Evolutionary conservation across 2,888 invertebrate genomes (phyloP).

Genomic region (Eupsilia transversa): DNA sequence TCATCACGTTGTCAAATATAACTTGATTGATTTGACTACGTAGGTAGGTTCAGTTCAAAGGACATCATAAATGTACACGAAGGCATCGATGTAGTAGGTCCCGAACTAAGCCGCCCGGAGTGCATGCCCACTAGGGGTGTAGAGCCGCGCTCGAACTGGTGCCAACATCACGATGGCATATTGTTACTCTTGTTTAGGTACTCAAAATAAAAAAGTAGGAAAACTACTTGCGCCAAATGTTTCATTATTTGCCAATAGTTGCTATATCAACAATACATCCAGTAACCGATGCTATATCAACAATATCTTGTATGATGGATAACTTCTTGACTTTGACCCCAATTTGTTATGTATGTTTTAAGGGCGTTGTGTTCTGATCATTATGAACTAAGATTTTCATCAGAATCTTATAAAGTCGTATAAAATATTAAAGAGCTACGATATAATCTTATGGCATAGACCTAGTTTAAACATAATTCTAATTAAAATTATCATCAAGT

Average conservation of each 20-base stretch:
- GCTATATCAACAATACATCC: background rate
- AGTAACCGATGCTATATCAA: background rate
- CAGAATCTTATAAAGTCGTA: too few relatives aligned
- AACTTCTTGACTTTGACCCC: background rate
- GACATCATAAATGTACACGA: background rate
- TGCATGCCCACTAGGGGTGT: background rate
- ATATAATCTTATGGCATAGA: background rate
- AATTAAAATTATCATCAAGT: too few relatives aligned
- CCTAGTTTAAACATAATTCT: background rate
- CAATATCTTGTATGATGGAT: too few relatives aligned
- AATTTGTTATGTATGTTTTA: background rate
- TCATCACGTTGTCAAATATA: background rate
- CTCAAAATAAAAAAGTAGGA: too few relatives aligned
- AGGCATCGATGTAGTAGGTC: conserved; percentile 10
- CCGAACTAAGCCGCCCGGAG: conserved; percentile 2
- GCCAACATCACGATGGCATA: conserved; percentile 32
- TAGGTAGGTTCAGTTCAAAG: background rate
- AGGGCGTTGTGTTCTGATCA: background rate
- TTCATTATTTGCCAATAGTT: background rate
- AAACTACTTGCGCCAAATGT: background rate
- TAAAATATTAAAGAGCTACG: background rate
- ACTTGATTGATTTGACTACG: too few relatives aligned
- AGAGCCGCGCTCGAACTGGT: conserved; percentile 22
- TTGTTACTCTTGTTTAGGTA: background rate
- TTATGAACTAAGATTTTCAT: background rate